Evolutionary conservation across 2,113 vertebrate species (phyloP).

Genomic region (Clarias gariepinus): DNA sequence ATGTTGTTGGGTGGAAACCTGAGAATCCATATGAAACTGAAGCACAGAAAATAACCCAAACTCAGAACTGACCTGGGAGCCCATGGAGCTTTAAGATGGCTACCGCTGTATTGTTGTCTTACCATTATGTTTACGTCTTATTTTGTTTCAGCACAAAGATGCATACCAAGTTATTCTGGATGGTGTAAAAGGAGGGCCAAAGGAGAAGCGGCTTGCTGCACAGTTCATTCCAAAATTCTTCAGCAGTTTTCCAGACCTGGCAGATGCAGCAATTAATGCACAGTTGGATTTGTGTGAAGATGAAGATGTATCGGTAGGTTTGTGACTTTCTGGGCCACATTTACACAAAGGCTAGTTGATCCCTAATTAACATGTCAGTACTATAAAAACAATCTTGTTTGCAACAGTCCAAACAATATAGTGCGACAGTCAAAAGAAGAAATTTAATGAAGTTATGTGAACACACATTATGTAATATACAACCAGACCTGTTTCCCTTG

Average conservation of each 20-base stretch:
- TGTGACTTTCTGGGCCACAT: not conserved
- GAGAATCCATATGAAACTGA: not conserved
- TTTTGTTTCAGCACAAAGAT: slow-evolving; percentile 87
- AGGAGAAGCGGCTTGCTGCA: slow-evolving; percentile 95
- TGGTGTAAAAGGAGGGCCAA: slow-evolving; percentile 94
- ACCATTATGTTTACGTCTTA: no score
- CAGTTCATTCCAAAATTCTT: slow-evolving; percentile 99
- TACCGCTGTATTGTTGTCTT: not conserved
- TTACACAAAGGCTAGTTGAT: not conserved
- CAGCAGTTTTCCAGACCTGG: slow-evolving; percentile 93
- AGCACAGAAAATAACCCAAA: not conserved
- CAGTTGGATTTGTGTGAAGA: slow-evolving; percentile 98
- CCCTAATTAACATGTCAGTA: not conserved
- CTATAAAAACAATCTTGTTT: no score
- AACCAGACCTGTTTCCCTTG: no score
- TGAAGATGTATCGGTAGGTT: slow-evolving; percentile 95
- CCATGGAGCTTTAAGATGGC: not conserved
- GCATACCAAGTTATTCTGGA: slow-evolving; percentile 92
- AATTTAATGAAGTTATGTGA: no score
- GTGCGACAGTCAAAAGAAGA: no score
- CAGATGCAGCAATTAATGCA: slow-evolving; percentile 94
- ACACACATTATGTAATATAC: no score
- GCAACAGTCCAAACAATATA: no score
- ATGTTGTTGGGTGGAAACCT: not conserved
- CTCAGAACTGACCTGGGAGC: not conserved